These are phyloP conservation scores for Trileptium ribeirensis DNA, from an alignment of 2,888 invertebrate species.

Conservation along the genomic window DNA sequence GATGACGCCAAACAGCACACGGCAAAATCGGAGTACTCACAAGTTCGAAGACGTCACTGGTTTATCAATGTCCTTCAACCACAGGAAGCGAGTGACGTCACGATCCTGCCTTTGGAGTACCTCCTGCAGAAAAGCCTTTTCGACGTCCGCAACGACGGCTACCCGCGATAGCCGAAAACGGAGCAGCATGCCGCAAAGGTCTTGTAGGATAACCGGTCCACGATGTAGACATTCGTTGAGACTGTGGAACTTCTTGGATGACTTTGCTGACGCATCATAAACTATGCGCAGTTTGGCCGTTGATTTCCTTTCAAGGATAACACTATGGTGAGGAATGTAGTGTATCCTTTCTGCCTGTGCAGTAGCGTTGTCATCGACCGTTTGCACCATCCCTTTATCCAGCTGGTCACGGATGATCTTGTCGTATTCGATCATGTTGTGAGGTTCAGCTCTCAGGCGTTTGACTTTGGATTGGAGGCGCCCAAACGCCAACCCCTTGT, in stretches of 20 bases:
- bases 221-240: constrained; percentile 31
- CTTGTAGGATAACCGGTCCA: constrained; percentile 32
- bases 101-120: constrained; percentile 28
- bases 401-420: constrained; percentile 34
- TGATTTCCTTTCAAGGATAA: constrained; percentile 26
- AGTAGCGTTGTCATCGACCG: constrained; percentile 9
- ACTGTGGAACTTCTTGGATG: constrained; percentile 9
- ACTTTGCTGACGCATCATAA: constrained; percentile 30
- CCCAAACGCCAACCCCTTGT: not conserved
- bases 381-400: constrained; percentile 33
- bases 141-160: constrained; percentile 30
- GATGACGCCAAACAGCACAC: constrained; percentile 34
- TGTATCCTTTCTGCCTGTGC: not conserved
- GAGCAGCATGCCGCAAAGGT: constrained; percentile 28
- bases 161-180: constrained; percentile 24
- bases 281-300: constrained; percentile 35
- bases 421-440: constrained; percentile 28
- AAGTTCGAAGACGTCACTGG: constrained; percentile 27
- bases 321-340: constrained; percentile 34
- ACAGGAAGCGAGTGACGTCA: constrained; percentile 30
- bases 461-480: not conserved
- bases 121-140: constrained; percentile 36
- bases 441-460: not conserved
- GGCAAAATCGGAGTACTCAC: constrained; percentile 26
- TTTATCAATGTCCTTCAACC: constrained; percentile 25